Percentiles rank a stretch among this genome's conserved stretches.
Conservation (phyloP, 2,888 invertebrate species). For the Ennomos fuscantarius region DNA sequence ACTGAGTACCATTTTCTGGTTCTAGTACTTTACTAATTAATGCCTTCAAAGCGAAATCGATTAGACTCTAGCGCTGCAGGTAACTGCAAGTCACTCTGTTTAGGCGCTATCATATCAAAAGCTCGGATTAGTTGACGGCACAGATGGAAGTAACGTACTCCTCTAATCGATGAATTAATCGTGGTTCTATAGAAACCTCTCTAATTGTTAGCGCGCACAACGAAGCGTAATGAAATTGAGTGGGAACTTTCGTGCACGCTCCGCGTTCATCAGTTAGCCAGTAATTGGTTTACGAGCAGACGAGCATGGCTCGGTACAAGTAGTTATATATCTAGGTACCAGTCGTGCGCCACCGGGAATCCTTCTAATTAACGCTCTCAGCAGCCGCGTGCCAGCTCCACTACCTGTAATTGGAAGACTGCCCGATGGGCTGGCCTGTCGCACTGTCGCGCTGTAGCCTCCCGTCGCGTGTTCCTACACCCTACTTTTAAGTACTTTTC, state of each 20-base stretch:
- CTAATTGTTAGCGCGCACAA: slow-evolving; percentile 66
- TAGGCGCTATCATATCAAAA: slow-evolving; percentile 4
- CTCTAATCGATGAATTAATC: slow-evolving; percentile 58
- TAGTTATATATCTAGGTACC: slow-evolving; percentile 47
- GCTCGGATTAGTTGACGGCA: slow-evolving; percentile 11
- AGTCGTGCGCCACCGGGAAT: slow-evolving; percentile 58
- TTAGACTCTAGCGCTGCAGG: slow-evolving; percentile 5
- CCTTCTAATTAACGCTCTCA: slow-evolving; percentile 72
- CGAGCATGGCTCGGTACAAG: slow-evolving; percentile 53
- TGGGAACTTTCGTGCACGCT: slow-evolving; percentile 71
- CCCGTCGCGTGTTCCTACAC: slow-evolving; percentile 26
- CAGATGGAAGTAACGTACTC: slow-evolving; percentile 35
- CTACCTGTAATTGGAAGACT: slow-evolving; percentile 63
- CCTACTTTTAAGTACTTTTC: slow-evolving; percentile 28
- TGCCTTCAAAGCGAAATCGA: slow-evolving; percentile 14
- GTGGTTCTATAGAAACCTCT: slow-evolving; percentile 62
- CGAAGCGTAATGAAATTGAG: slow-evolving; percentile 70
- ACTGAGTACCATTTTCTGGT: slow-evolving; percentile 17
- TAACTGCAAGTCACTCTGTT: slow-evolving; percentile 1
- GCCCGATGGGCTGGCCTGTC: slow-evolving; percentile 54
- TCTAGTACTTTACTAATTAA: slow-evolving; percentile 18
- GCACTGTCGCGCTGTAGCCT: slow-evolving; percentile 42
- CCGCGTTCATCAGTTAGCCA: slow-evolving; percentile 70
- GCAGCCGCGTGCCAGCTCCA: slow-evolving; percentile 47
- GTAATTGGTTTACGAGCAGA: slow-evolving; percentile 75